A percentile compares a stretch with the other conserved stretches of the same genome.
Evolutionary conservation across 2,113 vertebrate species (phyloP).

Genomic region (Carettochelys insculpta): DNA sequence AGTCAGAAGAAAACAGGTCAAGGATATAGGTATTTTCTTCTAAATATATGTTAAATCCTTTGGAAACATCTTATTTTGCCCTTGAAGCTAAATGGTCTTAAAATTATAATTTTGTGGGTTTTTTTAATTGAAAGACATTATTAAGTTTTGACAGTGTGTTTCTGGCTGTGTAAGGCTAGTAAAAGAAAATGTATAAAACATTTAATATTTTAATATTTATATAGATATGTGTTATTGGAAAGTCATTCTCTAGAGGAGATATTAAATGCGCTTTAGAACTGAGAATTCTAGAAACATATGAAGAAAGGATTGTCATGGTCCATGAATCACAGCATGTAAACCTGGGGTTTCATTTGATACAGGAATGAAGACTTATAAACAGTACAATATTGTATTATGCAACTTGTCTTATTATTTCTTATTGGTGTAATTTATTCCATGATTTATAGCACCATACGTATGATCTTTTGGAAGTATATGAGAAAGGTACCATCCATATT

Average conservation of each 20-base stretch:
- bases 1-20: conserved; percentile 73
- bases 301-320: conserved; percentile 47
- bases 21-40: conserved; percentile 75
- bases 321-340: conserved; percentile 43
- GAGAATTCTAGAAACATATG: conserved; percentile 66
- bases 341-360: conserved; percentile 40
- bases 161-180: conserved; percentile 54
- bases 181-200: conserved; percentile 64
- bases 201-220: conserved; percentile 73
- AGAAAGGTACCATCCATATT: conserved; percentile 1
- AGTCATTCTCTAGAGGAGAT: conserved; percentile 49
- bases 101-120: conserved; percentile 61
- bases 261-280: conserved; percentile 19
- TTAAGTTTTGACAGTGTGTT: conserved; percentile 53
- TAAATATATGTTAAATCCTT: conserved; percentile 71
- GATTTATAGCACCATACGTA: not conserved
- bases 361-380: conserved; percentile 33
- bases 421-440: conserved; percentile 56
- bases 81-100: conserved; percentile 75
- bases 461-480: conserved; percentile 10
- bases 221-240: conserved; percentile 63
- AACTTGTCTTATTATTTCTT: conserved; percentile 41
- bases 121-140: conserved; percentile 56
- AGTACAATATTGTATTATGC: conserved; percentile 36
- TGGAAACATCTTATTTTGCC: conserved; percentile 61